These are phyloP conservation scores for Malacoctenus gilli DNA, from an alignment of 2,797 vertebrate genomes.

Conservation along the genomic window DNA sequence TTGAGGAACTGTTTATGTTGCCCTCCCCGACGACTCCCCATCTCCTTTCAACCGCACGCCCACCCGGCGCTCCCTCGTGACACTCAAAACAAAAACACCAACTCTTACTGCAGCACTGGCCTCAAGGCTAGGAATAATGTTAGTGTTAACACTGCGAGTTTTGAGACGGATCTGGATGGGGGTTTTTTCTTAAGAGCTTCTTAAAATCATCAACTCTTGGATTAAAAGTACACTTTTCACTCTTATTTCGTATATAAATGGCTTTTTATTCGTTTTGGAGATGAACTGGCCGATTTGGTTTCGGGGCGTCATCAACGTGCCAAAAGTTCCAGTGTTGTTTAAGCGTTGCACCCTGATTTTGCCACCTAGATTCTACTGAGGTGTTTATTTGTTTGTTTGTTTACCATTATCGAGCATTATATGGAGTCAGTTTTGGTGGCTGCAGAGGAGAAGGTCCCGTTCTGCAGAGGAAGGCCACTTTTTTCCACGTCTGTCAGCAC, in stretches of 20 bases:
- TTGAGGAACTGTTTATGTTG: slow-evolving; percentile 55
- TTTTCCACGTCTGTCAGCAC: slow-evolving; percentile 60
- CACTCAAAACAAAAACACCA: slow-evolving; percentile 44
- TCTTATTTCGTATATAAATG: too few species aligned
- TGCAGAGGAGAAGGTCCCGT: slow-evolving; percentile 38
- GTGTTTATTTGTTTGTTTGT: too few species aligned
- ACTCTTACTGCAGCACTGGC: slow-evolving; percentile 10
- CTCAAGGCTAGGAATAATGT: slow-evolving; percentile 22
- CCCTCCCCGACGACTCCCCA: slow-evolving; percentile 9
- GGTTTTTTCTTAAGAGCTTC: slow-evolving; percentile 7
- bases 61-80: slow-evolving; percentile 35
- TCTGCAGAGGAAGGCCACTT: slow-evolving; percentile 28
- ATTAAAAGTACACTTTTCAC: slow-evolving; percentile 1
- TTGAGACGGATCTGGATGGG: slow-evolving; percentile 14
- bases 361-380: too few species aligned
- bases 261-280: too few species aligned
- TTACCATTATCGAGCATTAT: too few species aligned
- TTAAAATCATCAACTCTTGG: slow-evolving; percentile 1
- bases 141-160: slow-evolving; percentile 20
- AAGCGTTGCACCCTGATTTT: too few species aligned
- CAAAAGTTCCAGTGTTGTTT: too few species aligned
- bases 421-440: too few species aligned
- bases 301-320: too few species aligned
- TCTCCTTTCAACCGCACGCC: slow-evolving; percentile 30
- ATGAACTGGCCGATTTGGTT: too few species aligned